Evolutionary conservation across 2,888 invertebrate genomes (phyloP).

Genomic region (Ypsolopha scabrella): DNA sequence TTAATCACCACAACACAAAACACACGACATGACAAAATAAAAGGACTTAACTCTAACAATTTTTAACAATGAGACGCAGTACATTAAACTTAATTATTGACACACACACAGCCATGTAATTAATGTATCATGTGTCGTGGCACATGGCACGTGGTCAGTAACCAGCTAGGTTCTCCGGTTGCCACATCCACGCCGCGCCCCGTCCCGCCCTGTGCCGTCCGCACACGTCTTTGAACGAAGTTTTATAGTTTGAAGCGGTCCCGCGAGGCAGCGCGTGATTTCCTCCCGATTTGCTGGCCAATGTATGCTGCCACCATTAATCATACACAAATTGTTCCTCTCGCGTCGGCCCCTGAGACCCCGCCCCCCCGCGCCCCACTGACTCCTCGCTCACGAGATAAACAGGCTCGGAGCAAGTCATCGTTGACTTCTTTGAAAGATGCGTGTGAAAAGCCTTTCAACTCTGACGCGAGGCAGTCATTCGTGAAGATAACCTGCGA

Average conservation of each 20-base stretch:
- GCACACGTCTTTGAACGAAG: slow-evolving; percentile 8
- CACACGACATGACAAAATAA: no score
- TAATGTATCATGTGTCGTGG: no score
- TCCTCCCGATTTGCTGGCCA: slow-evolving; percentile 11
- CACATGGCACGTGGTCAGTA: no score
- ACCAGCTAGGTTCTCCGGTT: no score
- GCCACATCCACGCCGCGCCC: no score
- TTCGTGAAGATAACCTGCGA: background rate
- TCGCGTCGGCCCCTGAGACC: slow-evolving; percentile 8
- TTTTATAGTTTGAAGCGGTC: slow-evolving; percentile 36
- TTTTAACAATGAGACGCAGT: no score
- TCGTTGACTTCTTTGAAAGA: background rate
- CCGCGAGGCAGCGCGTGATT: slow-evolving; percentile 29
- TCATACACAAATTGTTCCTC: slow-evolving; percentile 45
- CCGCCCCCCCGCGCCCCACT: slow-evolving; percentile 12
- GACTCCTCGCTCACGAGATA: background rate
- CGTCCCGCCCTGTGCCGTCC: background rate
- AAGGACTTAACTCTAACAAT: no score
- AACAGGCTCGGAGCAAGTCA: background rate
- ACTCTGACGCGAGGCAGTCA: background rate
- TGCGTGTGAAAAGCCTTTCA: background rate
- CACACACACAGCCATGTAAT: no score
- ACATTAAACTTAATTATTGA: no score
- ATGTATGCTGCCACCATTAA: slow-evolving; percentile 25
- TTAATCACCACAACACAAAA: no score